phyloP scores from a whole-genome alignment of 2,888 invertebrate species.

The Zygogramma bicolorata region DNA sequence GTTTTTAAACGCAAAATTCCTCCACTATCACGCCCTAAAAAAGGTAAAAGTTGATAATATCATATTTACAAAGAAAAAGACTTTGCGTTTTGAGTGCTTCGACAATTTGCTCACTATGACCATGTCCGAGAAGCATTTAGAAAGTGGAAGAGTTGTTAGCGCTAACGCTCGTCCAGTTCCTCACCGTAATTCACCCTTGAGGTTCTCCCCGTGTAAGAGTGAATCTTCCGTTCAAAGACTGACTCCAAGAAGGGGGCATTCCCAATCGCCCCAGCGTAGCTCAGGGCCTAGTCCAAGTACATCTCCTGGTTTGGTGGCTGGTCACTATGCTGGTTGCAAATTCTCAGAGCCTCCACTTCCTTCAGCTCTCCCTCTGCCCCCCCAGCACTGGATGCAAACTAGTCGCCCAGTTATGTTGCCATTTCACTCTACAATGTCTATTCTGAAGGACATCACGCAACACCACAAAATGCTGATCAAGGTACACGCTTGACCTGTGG shows the following conservation, averaged over 20 bases:
- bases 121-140: constrained; percentile 60
- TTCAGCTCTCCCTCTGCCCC: constrained; percentile 78
- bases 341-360: constrained; percentile 81
- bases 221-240: constrained; percentile 42
- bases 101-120: constrained; percentile 47
- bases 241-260: constrained; percentile 49
- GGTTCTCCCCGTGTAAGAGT: constrained; percentile 41
- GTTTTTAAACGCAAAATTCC: constrained; percentile 62
- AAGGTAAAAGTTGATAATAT: constrained; percentile 37
- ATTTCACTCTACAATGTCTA: constrained; percentile 40
- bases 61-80: constrained; percentile 39
- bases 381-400: constrained; percentile 79
- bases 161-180: constrained; percentile 34
- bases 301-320: constrained; percentile 65
- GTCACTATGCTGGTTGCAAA: constrained; percentile 76
- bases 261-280: constrained; percentile 41
- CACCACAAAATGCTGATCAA: constrained; percentile 66
- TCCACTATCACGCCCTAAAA: constrained; percentile 63
- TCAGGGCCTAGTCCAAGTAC: constrained; percentile 49
- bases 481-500: constrained; percentile 65
- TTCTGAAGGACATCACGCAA: constrained; percentile 62
- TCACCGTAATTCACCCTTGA: constrained; percentile 38
- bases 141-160: constrained; percentile 50
- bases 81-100: constrained; percentile 34
- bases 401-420: constrained; percentile 72